Percentiles rank a stretch among this genome's conserved stretches.
phyloP scores from a whole-genome alignment of 1,140 invertebrate genomes.

The Batillaria attramentaria region DNA sequence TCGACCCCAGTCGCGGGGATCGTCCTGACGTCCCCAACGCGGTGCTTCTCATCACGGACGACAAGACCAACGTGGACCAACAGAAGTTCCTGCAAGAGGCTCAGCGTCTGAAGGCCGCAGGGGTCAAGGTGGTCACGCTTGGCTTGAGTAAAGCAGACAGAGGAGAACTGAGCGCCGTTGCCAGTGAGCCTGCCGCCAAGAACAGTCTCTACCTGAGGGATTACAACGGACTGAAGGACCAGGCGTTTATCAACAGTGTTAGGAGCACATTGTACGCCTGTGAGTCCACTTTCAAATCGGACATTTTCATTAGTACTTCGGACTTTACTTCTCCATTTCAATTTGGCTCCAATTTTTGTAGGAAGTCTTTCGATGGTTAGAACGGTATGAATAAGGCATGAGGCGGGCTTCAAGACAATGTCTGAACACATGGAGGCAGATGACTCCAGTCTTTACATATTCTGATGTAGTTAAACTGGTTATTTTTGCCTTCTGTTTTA shows the following conservation, averaged over 20 bases:
- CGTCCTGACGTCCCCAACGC: slow-evolving; percentile 51
- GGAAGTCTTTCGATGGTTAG: no score
- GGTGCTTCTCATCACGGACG: slow-evolving; percentile 58
- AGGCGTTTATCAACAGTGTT: slow-evolving; percentile 30
- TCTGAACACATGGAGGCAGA: no score
- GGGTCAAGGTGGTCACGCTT: slow-evolving; percentile 49
- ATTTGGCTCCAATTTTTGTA: no score
- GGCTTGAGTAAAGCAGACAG: slow-evolving; percentile 42
- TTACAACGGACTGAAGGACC: slow-evolving; percentile 31
- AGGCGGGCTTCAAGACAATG: no score
- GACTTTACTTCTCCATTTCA: no score
- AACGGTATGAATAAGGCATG: no score
- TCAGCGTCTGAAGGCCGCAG: slow-evolving; percentile 43
- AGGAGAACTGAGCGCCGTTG: slow-evolving; percentile 44
- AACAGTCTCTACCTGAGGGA: slow-evolving; percentile 33
- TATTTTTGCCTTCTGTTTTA: no score
- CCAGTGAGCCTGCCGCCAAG: slow-evolving; percentile 42
- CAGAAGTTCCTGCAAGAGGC: slow-evolving; percentile 41
- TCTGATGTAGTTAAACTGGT: no score
- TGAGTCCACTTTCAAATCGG: no score
- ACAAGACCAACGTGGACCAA: slow-evolving; percentile 30
- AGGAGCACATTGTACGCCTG: slow-evolving; percentile 37
- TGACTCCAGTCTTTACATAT: no score
- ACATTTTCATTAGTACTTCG: no score
- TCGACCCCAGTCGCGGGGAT: slow-evolving; percentile 46